Evolutionary conservation across 1,140 invertebrate genomes (phyloP).

Genomic region (Samia ricini): DNA sequence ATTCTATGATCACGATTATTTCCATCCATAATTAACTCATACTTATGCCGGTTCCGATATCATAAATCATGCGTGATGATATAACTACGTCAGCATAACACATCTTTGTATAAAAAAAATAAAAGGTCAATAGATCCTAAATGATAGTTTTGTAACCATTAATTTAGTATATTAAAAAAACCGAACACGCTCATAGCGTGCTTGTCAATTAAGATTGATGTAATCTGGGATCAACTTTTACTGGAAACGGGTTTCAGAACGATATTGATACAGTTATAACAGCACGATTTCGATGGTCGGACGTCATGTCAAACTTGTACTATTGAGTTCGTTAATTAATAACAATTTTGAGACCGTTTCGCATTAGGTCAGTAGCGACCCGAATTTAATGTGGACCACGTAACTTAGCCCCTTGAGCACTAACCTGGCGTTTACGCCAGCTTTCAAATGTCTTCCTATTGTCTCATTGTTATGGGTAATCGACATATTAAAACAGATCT

Average conservation of each 20-base stretch:
- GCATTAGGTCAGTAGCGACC: not conserved
- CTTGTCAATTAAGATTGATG: conserved; percentile 3
- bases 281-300: not conserved
- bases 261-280: conserved; percentile 1
- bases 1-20: too few relatives aligned
- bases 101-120: not conserved
- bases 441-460: too few relatives aligned
- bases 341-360: not conserved
- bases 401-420: too few relatives aligned
- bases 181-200: not conserved
- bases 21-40: too few relatives aligned
- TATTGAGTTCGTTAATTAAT: not conserved
- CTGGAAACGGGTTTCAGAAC: conserved; percentile 4
- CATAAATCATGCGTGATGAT: too few relatives aligned
- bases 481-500: too few relatives aligned
- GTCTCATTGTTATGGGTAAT: too few relatives aligned
- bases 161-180: not conserved
- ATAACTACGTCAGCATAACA: not conserved
- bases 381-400: not conserved
- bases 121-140: not conserved
- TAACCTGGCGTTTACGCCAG: too few relatives aligned
- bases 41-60: too few relatives aligned
- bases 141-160: not conserved
- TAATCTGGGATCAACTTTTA: conserved; percentile 14
- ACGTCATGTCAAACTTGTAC: not conserved